Base-by-base conservation (phyloP, 2,113 vertebrate genomes). In the Psettodes erumei region DNA sequence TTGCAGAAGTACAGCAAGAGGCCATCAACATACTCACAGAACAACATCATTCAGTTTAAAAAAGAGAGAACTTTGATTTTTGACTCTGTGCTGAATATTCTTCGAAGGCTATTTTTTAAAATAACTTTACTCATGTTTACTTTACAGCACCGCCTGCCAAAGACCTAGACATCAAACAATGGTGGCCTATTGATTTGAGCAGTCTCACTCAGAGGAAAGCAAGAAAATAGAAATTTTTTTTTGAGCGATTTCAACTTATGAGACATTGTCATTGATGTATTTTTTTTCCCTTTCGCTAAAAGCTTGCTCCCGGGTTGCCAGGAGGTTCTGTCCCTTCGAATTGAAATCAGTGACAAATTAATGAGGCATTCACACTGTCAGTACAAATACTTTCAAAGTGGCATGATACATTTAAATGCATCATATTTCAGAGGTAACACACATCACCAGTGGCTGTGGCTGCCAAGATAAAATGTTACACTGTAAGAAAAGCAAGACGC, bases 171-270 rank as follows among this genome's bases (percentile, higher is more conserved):
- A 62, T 73, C 48, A 77, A 85, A 75, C 64, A 65, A 43, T 23
- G 21, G 58, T 63, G 70, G 67, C 70, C 79, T 78, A 77, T 81
- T 79, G 84, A 88, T 85, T 74, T 37, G 13, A 73, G 40, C 6
- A 42, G 64, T 63, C 38, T 23, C 63, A 58, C 67, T 77, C 21
- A 13, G 40, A 60, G 45, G 21, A 61, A 68, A 77, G 40, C 37
- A 62, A 77, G 53, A 58, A 77, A 62, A 74, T 50, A 50, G 27
- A 21, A 21, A 11, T 35, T 13, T 16, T 70, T 82, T 55, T 56
- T 55, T 21, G 35, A 58, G 59, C 10, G 5, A 38, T 64, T 63
- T 76, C 32, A 64, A 42, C 59, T 63, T 18, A 37, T n/a, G 11
- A 66, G 37, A 61, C 54, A 54, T 76, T 2, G 18, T 37, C 25